Percentiles rank a stretch among this genome's conserved stretches.
Evolutionary conservation across 2,113 vertebrate species (phyloP).

Genomic region (Eonycteris spelaea): DNA sequence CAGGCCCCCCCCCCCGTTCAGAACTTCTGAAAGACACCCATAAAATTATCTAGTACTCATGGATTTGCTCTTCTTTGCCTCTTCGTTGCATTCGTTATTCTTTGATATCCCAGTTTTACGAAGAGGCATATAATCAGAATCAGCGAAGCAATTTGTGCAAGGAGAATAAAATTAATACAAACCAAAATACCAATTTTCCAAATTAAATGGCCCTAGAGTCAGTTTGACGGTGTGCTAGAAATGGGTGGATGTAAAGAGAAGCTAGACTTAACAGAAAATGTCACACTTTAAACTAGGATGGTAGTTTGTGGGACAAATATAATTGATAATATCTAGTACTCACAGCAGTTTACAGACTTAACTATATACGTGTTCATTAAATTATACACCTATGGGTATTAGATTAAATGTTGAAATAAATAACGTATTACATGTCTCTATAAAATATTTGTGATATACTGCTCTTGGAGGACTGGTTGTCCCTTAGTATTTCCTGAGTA

Average conservation of each 20-base stretch:
- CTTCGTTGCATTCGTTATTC: neutral
- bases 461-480: neutral
- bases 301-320: neutral
- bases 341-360: neutral
- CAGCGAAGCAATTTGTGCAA: neutral
- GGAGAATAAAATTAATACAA: slow-evolving; percentile 28
- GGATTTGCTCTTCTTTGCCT: neutral
- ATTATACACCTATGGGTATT: neutral
- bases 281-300: neutral
- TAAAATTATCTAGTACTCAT: neutral
- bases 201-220: neutral
- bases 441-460: neutral
- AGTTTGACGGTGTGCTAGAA: neutral
- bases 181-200: neutral
- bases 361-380: neutral
- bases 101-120: neutral
- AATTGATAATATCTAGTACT: neutral
- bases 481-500: neutral
- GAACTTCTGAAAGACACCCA: neutral
- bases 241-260: neutral
- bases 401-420: neutral
- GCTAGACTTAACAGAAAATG: neutral
- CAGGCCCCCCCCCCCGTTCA: neutral
- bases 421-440: neutral
- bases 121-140: neutral